These are phyloP conservation scores for Pheosia tremula DNA, from an alignment of 2,888 invertebrate species.

Conservation along the genomic window DNA sequence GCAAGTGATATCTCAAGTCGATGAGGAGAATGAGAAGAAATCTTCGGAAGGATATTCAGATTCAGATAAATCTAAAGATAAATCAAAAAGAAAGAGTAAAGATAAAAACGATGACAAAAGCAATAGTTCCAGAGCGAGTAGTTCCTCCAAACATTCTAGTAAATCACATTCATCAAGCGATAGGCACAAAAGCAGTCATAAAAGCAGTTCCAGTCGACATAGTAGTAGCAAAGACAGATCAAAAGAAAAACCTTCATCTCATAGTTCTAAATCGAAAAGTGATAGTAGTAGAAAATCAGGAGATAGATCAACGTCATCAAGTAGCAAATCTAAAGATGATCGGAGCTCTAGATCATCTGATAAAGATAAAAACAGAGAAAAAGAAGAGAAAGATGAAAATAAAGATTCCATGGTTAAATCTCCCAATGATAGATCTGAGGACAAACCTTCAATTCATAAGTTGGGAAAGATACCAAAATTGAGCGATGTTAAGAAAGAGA, in stretches of 20 bases:
- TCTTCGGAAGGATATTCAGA: slow-evolving; percentile 57
- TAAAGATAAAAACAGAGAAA: slow-evolving; percentile 60
- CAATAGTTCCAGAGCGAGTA: slow-evolving; percentile 53
- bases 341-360: slow-evolving; percentile 55
- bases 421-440: slow-evolving; percentile 86
- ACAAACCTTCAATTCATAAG: slow-evolving; percentile 89
- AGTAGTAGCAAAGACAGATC: slow-evolving; percentile 51
- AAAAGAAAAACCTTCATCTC: slow-evolving; percentile 53
- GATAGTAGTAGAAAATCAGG: slow-evolving; percentile 62
- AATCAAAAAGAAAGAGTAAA: slow-evolving; percentile 65
- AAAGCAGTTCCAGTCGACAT: slow-evolving; percentile 67
- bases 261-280: slow-evolving; percentile 70
- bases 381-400: slow-evolving; percentile 47
- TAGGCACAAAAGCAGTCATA: slow-evolving; percentile 65
- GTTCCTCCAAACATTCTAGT: slow-evolving; percentile 71
- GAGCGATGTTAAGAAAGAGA: slow-evolving; percentile 85
- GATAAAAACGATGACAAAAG: slow-evolving; percentile 81
- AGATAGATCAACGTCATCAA: slow-evolving; percentile 62
- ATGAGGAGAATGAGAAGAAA: slow-evolving; percentile 65
- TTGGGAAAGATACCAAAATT: slow-evolving; percentile 92
- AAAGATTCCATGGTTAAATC: slow-evolving; percentile 56
- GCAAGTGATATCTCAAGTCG: slow-evolving; percentile 87
- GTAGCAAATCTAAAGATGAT: slow-evolving; percentile 65
- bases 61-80: slow-evolving; percentile 64
- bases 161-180: slow-evolving; percentile 72